Evolutionary conservation across 2,797 vertebrate species (phyloP), one percentile per base, ranked within the genome.

Genomic region (Chaenodraco wilsoni): DNA sequence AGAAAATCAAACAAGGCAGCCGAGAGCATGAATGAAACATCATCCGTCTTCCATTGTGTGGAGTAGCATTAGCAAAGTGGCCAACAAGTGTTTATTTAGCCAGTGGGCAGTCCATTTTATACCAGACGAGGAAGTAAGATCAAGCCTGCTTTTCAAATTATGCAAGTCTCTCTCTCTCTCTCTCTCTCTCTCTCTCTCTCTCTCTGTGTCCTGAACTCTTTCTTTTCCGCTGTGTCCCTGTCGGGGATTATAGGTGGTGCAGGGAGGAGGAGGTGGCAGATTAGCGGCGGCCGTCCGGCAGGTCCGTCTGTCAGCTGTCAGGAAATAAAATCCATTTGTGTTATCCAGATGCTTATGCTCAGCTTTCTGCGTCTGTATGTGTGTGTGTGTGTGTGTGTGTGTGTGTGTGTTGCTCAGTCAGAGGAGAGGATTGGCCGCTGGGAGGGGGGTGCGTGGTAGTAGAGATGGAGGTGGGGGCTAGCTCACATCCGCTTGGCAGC

Each of bases 291-390:
- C 85, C 67, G 67, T 89, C 88, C 87, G 79, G 76, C 68, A 61
- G 69, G 83, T 87, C 88, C 69, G 87, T 93, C 92, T 92, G 93
- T 93, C 92, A 88, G 76, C 90, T 71, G 80, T 92, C 93, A 94
- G 86, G 92, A 93, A 92, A 90, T 87, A 92, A 87, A 94, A 92
- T 93, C 93, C 78, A 92, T 94, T 94, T 93, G 90, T 88, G 89
- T 83, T 88, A 92, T 93, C 91, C 92, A 94, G 92, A 94, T 92
- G 93, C 90, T 91, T 91, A 83, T 66, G 82, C 89, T 92, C 89
- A 72, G 86, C 82, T 74, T 68, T 67, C 57, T 58, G 70, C 44
- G n/a, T 71, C 70, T 79, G 56, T 67, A 45, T 83, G 21, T 21
- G 21, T 21, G 21, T 21, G 21, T 21, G 21, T 21, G 2, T 58